These are phyloP conservation scores for Homarus americanus DNA, from an alignment of 1,140 invertebrate genomes.

Conservation along the genomic window DNA sequence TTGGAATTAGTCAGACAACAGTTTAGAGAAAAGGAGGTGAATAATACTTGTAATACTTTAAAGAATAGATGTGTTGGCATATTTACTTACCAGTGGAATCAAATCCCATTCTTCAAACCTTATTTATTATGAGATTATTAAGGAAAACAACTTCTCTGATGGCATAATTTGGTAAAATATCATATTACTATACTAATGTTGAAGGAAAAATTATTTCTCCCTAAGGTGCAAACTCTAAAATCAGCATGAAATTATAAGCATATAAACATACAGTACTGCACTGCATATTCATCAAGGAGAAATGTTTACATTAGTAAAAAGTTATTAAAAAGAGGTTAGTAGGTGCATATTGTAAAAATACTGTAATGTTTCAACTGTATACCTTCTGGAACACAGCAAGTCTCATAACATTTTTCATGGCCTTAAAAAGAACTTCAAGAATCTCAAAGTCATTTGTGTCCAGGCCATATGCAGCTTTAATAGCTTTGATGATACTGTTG, in stretches of 20 bases:
- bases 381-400: slow-evolving; percentile 63
- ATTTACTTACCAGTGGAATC: too few species aligned
- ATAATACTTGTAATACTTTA: too few species aligned
- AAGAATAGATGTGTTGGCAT: too few species aligned
- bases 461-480: slow-evolving; percentile 25
- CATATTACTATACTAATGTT: too few species aligned
- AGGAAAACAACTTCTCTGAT: too few species aligned
- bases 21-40: too few species aligned
- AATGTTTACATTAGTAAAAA: neutral
- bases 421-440: slow-evolving; percentile 74
- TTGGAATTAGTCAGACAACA: too few species aligned
- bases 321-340: neutral
- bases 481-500: slow-evolving; percentile 53
- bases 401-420: slow-evolving; percentile 75
- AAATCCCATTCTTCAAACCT: too few species aligned
- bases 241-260: neutral
- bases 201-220: too few species aligned
- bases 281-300: neutral
- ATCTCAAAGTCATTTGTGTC: slow-evolving; percentile 59
- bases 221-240: too few species aligned
- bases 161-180: too few species aligned
- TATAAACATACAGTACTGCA: neutral
- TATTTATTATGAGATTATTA: too few species aligned
- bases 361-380: neutral
- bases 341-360: neutral